These are phyloP conservation scores for Cyaniris semiargus DNA, from an alignment of 2,888 invertebrate genomes.

Conservation along the genomic window DNA sequence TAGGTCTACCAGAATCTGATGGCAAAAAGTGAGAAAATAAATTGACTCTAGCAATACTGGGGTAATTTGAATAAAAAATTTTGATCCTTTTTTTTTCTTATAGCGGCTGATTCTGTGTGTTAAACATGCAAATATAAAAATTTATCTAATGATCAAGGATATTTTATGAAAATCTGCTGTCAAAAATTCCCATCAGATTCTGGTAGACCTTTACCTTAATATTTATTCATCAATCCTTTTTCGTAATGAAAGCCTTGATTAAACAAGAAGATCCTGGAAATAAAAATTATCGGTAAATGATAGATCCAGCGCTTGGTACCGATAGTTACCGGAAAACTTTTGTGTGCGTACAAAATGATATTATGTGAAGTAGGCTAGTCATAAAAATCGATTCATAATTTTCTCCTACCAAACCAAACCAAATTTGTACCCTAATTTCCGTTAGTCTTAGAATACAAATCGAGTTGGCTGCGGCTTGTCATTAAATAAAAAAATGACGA, in stretches of 20 bases:
- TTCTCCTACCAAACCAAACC: background rate
- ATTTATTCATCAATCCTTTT: too few relatives aligned
- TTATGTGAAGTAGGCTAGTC: conserved; percentile 31
- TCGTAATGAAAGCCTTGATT: background rate
- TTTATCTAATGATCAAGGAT: too few relatives aligned
- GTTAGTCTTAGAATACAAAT: background rate
- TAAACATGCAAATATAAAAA: too few relatives aligned
- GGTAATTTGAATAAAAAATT: too few relatives aligned
- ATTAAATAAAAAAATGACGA: background rate
- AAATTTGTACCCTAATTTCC: background rate
- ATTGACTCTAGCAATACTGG: too few relatives aligned
- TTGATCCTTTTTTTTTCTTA: too few relatives aligned
- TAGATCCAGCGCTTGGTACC: background rate
- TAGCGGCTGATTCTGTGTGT: too few relatives aligned
- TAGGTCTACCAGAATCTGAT: too few relatives aligned
- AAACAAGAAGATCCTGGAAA: background rate
- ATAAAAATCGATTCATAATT: conserved; percentile 34
- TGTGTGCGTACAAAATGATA: conserved; percentile 25
- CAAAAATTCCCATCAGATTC: too few relatives aligned
- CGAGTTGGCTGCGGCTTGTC: background rate
- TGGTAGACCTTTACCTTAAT: too few relatives aligned
- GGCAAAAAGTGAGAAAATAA: too few relatives aligned
- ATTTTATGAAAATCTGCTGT: too few relatives aligned
- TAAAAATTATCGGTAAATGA: conserved; percentile 7
- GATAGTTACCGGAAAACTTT: conserved; percentile 3